Percentiles rank a stretch among this genome's conserved stretches.
These are phyloP conservation scores for Tachina grossa DNA, from an alignment of 2,888 invertebrate species.

Conservation along the genomic window DNA sequence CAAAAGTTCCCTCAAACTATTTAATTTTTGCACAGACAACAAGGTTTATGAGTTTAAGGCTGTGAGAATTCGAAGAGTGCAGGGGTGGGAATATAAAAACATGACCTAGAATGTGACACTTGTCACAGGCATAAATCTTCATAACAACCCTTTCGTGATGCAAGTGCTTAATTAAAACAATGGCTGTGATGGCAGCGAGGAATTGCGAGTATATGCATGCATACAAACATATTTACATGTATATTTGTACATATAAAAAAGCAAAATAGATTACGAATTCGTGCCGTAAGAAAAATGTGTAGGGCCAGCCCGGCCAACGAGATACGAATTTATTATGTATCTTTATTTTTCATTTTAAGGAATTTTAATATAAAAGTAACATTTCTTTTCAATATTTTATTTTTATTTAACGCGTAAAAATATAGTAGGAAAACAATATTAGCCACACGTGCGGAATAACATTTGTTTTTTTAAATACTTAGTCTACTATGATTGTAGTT, in stretches of 20 bases:
- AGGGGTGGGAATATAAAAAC: constrained; percentile 33
- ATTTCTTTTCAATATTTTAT: too few relatives aligned
- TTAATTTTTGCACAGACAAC: constrained; percentile 11
- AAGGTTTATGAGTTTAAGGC: not conserved
- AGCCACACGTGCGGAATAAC: too few relatives aligned
- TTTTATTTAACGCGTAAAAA: too few relatives aligned
- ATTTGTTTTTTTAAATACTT: too few relatives aligned
- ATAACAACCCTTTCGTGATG: constrained; percentile 70
- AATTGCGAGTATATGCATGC: too few relatives aligned
- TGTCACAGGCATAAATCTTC: constrained; percentile 74
- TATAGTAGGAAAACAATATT: too few relatives aligned
- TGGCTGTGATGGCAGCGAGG: constrained; percentile 38
- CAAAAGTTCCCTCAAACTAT: not conserved
- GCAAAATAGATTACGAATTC: not conserved
- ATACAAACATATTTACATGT: too few relatives aligned
- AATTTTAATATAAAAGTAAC: too few relatives aligned
- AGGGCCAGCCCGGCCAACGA: too few relatives aligned
- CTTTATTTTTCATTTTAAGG: too few relatives aligned
- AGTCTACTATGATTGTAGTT: too few relatives aligned
- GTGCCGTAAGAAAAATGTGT: not conserved
- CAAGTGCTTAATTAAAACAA: constrained; percentile 56
- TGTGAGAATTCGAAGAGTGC: not conserved
- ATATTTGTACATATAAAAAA: not conserved
- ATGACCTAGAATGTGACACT: constrained; percentile 74
- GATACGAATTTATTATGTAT: too few relatives aligned